Conservation (phyloP, 2,113 vertebrate species). For the Microcebus griseorufus region DNA sequence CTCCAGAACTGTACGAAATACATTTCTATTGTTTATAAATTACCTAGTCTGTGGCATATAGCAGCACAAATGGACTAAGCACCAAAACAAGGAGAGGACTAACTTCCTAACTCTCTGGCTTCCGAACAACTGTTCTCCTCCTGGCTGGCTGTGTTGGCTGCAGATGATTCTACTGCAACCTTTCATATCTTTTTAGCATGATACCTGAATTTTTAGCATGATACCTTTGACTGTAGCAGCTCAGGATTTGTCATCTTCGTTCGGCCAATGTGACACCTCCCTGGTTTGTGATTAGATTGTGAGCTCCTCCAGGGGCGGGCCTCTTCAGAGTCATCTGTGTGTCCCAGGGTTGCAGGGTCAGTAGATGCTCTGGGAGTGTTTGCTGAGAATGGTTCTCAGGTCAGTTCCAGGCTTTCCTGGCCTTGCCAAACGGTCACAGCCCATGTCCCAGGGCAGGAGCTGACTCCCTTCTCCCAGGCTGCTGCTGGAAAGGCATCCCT, state of each 20-base stretch:
- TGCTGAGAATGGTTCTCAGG: neutral
- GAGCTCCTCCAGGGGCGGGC: neutral
- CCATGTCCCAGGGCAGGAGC: rapidly evolving
- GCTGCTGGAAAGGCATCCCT: neutral
- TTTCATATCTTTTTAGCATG: neutral
- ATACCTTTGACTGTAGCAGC: neutral
- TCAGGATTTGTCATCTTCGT: neutral
- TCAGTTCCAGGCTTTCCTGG: neutral
- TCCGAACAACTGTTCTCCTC: rapidly evolving
- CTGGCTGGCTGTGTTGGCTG: neutral
- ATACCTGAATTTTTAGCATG: neutral
- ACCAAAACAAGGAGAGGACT: no score
- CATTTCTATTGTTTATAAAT: neutral
- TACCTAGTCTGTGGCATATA: no score
- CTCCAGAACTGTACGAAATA: neutral
- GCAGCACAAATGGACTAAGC: neutral
- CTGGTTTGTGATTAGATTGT: neutral
- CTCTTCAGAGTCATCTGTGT: neutral
- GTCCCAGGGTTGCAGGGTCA: neutral
- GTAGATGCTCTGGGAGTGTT: neutral
- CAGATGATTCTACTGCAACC: neutral
- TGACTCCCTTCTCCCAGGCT: neutral
- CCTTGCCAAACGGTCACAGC: neutral
- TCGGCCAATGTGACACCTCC: neutral
- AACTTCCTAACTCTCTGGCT: neutral